phyloP scores from a whole-genome alignment of 2,888 invertebrate genomes.

The Serrognathus titanus region DNA sequence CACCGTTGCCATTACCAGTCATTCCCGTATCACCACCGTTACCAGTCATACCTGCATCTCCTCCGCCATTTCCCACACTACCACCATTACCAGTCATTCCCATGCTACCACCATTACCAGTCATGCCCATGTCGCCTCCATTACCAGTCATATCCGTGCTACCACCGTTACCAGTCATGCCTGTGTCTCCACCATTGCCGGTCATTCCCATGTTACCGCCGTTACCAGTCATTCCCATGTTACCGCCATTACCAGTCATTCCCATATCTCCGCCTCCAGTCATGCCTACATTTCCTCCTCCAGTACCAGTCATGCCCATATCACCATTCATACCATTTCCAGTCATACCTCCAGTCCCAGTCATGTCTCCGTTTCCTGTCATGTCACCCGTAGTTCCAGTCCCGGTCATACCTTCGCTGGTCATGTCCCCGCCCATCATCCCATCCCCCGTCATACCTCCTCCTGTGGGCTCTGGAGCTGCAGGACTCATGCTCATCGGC shows the following conservation, averaged over 20 bases:
- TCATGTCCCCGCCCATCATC: conserved; percentile 46
- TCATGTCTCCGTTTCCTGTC: conserved; percentile 8
- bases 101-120: conserved; percentile 3
- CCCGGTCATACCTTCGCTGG: conserved; percentile 45
- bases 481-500: conserved; percentile 47
- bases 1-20: conserved; percentile 11
- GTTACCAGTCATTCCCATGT: background rate
- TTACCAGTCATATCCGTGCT: conserved; percentile 13
- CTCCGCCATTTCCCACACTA: conserved; percentile 10
- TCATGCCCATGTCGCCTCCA: conserved; percentile 5
- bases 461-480: conserved; percentile 24
- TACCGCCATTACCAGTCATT: conserved; percentile 18
- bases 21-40: conserved; percentile 13
- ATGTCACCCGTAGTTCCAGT: conserved; percentile 3
- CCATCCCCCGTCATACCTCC: conserved; percentile 38
- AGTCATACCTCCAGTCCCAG: conserved; percentile 8
- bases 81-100: conserved; percentile 11
- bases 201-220: conserved; percentile 5
- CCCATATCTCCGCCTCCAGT: conserved; percentile 4
- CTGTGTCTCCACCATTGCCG: conserved; percentile 12
- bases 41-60: background rate
- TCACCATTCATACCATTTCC: background rate
- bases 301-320: background rate
- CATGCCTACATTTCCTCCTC: background rate
- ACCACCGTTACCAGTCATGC: conserved; percentile 12